Evolutionary conservation across 2,888 invertebrate genomes (phyloP), one percentile per base, ranked within the genome.

Genomic region (Furcula furcula): DNA sequence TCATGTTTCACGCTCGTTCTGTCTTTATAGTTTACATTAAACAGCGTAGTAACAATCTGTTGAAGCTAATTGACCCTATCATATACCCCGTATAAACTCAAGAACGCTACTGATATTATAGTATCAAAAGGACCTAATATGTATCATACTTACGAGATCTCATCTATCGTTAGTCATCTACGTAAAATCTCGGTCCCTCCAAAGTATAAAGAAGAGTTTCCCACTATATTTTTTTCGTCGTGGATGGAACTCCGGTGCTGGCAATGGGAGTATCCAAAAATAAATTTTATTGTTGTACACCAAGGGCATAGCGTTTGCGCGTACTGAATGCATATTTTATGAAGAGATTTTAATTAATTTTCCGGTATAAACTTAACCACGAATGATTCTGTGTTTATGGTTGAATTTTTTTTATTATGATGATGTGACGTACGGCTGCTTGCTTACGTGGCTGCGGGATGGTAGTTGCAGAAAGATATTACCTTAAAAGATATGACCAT

Each of bases 241-340:
- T 72, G 75, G 71, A 75, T 76, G 76, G 76, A 73, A 73, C 79
- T 75, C 61, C 67, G 77, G 72, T 76, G 76, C 79, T 81, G 81
- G 84, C 84, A 84, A 80, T 84, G 80, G 77, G 73, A 71, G 71
- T 70, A 49, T 76, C 83, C 76, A 75, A 81, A 86, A 84, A 86
- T 86, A 86, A 57, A 74, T 79, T 86, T 84, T 83, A 83, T 81
- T 81, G 82, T 85, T 71, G 72, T 75, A 76, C 70, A 65, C 71
- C 86, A 86, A 85, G 86, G 85, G 84, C 86, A 73, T 46, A 41
- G 44, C 46, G 54, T 40, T 51, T 51, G 49, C 49, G 42, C 46
- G 50, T 46, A 41, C 43, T 52, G 54, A 44, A 54, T 40, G 50
- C 29, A 38, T 43, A 36, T 48, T 70, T 70, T 76, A 75, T 75